Percentiles rank a stretch among this genome's conserved stretches.
Conservation (phyloP, 2,113 vertebrate species). For the Bombycilla garrulus region DNA sequence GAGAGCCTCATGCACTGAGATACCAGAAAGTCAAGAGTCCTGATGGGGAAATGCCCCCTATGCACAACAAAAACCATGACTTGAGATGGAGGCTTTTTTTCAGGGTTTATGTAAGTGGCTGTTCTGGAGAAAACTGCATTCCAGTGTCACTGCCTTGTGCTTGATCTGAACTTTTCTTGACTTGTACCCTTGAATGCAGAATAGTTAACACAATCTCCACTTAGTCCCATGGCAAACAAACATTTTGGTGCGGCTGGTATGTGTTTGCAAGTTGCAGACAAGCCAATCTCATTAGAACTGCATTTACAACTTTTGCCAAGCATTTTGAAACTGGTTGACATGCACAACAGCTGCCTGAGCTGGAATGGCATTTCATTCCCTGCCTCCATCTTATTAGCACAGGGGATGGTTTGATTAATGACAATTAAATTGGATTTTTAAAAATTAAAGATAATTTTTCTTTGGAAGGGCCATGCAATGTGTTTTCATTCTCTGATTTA, state of each 20-base stretch:
- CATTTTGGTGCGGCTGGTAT: constrained; percentile 40
- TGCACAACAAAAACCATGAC: background rate
- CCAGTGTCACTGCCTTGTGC: constrained; percentile 35
- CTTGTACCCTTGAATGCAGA: constrained; percentile 29
- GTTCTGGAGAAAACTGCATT: constrained; percentile 3
- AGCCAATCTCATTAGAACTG: constrained; percentile 33
- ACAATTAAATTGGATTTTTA: background rate
- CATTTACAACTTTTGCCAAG: constrained; percentile 64
- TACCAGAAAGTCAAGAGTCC: background rate
- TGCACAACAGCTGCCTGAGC: constrained; percentile 33
- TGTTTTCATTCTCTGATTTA: background rate
- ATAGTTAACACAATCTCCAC: constrained; percentile 25
- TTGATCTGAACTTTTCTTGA: constrained; percentile 54
- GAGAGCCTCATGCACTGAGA: background rate
- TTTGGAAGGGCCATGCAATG: background rate
- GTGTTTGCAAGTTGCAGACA: constrained; percentile 55
- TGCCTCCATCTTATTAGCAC: background rate
- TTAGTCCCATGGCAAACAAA: constrained; percentile 52
- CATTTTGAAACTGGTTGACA: constrained; percentile 23
- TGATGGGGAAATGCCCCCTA: fast-evolving
- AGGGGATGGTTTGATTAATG: constrained; percentile 26
- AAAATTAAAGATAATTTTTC: constrained; percentile 29
- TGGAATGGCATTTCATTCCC: background rate
- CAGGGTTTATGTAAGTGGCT: background rate
- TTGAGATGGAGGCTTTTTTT: background rate